phyloP scores from a whole-genome alignment of 1,140 invertebrate genomes.

The Lasaia peninsularis region DNA sequence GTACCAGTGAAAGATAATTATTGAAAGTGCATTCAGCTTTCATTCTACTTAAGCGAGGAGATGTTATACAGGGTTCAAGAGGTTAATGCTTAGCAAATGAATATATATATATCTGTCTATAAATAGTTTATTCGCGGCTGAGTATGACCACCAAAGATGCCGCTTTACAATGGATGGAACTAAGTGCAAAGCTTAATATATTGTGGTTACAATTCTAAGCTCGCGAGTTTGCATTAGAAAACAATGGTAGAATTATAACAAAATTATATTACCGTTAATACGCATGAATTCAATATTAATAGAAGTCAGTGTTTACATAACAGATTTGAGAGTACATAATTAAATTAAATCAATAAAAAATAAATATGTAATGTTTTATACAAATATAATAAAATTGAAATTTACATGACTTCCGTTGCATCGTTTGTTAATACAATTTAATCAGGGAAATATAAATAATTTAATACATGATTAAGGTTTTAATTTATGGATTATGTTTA shows the following conservation, averaged over 20 bases:
- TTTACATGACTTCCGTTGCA: too few relatives aligned
- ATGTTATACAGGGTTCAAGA: constrained; percentile 20
- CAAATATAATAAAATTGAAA: too few relatives aligned
- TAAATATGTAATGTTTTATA: not conserved
- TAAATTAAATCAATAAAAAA: not conserved
- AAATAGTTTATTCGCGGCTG: constrained; percentile 37
- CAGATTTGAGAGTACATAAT: not conserved
- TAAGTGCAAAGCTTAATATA: constrained; percentile 12
- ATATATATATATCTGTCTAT: constrained; percentile 31
- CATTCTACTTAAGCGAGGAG: not conserved
- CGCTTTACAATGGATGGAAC: constrained; percentile 22
- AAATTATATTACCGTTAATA: constrained; percentile 2
- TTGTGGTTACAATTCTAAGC: constrained; percentile 1
- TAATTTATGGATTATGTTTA: too few relatives aligned
- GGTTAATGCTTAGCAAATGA: constrained; percentile 46
- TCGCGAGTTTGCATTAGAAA: constrained; percentile 10
- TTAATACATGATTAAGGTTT: too few relatives aligned
- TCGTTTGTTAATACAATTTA: too few relatives aligned
- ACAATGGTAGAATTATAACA: constrained; percentile 10
- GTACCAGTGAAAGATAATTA: constrained; percentile 13
- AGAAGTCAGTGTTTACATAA: not conserved
- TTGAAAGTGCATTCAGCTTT: constrained; percentile 7
- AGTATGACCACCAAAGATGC: constrained; percentile 34
- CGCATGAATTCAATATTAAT: not conserved
- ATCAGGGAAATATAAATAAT: too few relatives aligned